phyloP scores from a whole-genome alignment of 2,113 vertebrate genomes.

The Tragulus kanchil region DNA sequence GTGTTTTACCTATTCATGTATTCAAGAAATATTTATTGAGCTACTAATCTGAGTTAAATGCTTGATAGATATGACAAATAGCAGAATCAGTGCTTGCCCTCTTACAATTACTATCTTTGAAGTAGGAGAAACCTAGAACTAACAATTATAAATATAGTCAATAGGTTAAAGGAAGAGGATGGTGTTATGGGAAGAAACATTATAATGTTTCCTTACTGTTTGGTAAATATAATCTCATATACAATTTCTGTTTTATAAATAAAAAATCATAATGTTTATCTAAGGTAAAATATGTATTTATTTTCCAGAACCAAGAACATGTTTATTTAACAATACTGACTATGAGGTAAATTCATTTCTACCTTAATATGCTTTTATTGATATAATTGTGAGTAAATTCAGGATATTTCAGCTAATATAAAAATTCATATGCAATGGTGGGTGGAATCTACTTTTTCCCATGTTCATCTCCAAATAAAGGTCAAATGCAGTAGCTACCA shows the following conservation, averaged over 20 bases:
- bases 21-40: neutral
- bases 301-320: conserved; percentile 82
- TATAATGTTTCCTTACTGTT: neutral
- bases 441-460: neutral
- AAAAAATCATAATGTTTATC: conserved; percentile 6
- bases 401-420: neutral
- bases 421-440: neutral
- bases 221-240: neutral
- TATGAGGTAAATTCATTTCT: conserved; percentile 74
- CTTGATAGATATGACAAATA: neutral
- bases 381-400: neutral
- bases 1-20: neutral
- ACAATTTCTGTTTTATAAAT: conserved; percentile 23
- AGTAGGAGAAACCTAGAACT: neutral
- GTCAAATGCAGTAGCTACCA: neutral
- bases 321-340: conserved; percentile 75
- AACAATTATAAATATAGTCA: neutral
- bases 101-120: conserved; percentile 45
- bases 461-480: neutral
- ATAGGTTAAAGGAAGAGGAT: neutral
- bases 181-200: neutral
- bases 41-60: neutral
- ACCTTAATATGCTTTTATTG: conserved; percentile 43
- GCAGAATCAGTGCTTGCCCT: neutral
- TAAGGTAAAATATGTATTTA: conserved; percentile 44